These are phyloP conservation scores for Catocala fraxini DNA, from an alignment of 2,888 invertebrate species.

Conservation along the genomic window DNA sequence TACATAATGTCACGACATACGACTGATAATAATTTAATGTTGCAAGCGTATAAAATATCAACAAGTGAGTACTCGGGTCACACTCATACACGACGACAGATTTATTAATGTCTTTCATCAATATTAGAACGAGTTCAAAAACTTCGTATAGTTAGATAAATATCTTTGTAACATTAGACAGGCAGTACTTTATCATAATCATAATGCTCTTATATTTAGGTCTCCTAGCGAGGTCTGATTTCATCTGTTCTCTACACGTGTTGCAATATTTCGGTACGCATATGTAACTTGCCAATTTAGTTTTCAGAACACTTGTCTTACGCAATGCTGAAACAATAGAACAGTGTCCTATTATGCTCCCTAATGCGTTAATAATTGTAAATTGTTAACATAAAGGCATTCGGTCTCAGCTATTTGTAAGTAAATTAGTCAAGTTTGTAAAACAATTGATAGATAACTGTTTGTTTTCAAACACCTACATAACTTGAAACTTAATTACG, in stretches of 20 bases:
- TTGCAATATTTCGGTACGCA: conserved; percentile 6
- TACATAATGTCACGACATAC: conserved; percentile 31
- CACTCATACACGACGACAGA: conserved; percentile 18
- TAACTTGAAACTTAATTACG: too few relatives aligned
- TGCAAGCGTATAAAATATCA: conserved; percentile 32
- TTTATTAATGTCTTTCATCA: conserved; percentile 18
- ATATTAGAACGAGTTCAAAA: conserved; percentile 8
- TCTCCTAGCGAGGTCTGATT: background rate
- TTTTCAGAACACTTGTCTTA: background rate
- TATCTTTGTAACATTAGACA: background rate
- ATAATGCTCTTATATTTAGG: background rate
- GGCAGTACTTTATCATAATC: background rate
- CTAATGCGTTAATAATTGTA: conserved; percentile 5
- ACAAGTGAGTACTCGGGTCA: conserved; percentile 23
- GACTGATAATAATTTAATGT: conserved; percentile 11
- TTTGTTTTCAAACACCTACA: too few relatives aligned
- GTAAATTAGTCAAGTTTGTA: background rate
- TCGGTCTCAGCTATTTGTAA: background rate
- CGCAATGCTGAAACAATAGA: background rate
- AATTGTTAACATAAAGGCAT: background rate
- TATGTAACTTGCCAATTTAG: background rate
- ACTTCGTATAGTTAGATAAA: background rate
- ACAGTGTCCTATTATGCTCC: background rate
- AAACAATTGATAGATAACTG: too few relatives aligned
- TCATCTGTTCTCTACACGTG: background rate